phyloP scores from a whole-genome alignment of 1,140 invertebrate genomes.

The Zaprionus camerounensis region DNA sequence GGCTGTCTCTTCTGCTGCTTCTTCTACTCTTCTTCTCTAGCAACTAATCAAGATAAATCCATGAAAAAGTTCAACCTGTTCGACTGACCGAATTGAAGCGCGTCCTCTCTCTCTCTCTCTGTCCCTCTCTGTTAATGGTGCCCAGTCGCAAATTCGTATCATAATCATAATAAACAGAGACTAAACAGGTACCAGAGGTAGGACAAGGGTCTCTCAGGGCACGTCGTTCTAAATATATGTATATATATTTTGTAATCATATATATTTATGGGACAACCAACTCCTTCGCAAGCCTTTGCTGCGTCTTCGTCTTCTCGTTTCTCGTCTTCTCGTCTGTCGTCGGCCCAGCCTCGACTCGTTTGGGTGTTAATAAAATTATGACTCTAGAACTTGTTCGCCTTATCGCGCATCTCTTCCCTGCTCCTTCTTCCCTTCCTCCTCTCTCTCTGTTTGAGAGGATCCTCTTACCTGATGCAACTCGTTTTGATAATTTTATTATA shows the following conservation, averaged over 20 bases:
- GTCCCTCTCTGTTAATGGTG: slow-evolving; percentile 33
- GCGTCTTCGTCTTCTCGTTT: background rate
- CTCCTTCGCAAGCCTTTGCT: slow-evolving; percentile 25
- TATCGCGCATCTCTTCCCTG: slow-evolving; percentile 52
- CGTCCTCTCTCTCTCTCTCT: background rate
- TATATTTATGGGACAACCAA: slow-evolving; percentile 77
- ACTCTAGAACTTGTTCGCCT: slow-evolving; percentile 51
- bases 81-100: slow-evolving; percentile 75
- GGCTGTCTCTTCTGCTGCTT: slow-evolving; percentile 49
- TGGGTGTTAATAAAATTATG: slow-evolving; percentile 79
- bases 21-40: slow-evolving; percentile 16
- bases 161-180: slow-evolving; percentile 73
- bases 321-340: background rate
- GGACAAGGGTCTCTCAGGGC: slow-evolving; percentile 9
- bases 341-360: slow-evolving; percentile 34
- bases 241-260: slow-evolving; percentile 79
- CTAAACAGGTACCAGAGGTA: slow-evolving; percentile 45
- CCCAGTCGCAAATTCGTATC: slow-evolving; percentile 66
- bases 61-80: slow-evolving; percentile 65
- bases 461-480: slow-evolving; percentile 61
- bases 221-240: slow-evolving; percentile 65
- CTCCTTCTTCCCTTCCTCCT: background rate
- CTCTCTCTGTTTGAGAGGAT: slow-evolving; percentile 23
- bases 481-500: slow-evolving; percentile 81
- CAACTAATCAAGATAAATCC: slow-evolving; percentile 76